Percentiles rank a stretch among this genome's conserved stretches.
Evolutionary conservation across 1,140 invertebrate species (phyloP).

Genomic region (Dendroctonus valens): DNA sequence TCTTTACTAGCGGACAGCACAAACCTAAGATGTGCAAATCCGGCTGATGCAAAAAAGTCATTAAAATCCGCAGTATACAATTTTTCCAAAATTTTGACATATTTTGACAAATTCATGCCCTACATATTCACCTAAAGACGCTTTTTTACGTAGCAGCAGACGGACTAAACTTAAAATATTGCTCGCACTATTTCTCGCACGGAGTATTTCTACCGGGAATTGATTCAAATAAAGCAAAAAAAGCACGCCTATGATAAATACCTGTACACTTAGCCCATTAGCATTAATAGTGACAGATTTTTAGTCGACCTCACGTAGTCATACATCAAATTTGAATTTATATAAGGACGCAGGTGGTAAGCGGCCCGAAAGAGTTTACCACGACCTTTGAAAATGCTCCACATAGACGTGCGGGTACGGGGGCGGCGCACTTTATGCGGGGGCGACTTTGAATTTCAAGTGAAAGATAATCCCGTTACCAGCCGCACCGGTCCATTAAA

Average conservation of each 20-base stretch:
- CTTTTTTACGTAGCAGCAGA: no score
- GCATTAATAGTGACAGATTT: constrained; percentile 28
- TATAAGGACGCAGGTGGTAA: constrained; percentile 27
- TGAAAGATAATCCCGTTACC: constrained; percentile 20
- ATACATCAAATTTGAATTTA: constrained; percentile 28
- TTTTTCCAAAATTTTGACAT: no score
- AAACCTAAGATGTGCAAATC: no score
- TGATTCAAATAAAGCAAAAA: neutral
- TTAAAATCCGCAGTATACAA: no score
- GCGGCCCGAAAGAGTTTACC: constrained; percentile 21
- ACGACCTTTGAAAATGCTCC: constrained; percentile 19
- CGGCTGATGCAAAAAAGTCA: no score
- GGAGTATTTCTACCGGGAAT: no score
- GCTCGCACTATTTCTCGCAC: no score
- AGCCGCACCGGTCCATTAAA: neutral
- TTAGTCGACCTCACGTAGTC: constrained; percentile 24
- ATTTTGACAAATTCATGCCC: no score
- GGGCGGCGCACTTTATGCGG: constrained; percentile 19
- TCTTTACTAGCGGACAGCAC: no score
- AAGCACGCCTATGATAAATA: constrained; percentile 4
- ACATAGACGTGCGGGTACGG: constrained; percentile 15
- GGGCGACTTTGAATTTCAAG: constrained; percentile 18
- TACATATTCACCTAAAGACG: no score
- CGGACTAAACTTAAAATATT: no score
- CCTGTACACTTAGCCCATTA: constrained; percentile 20